Evolutionary conservation across 2,888 invertebrate genomes (phyloP).

Genomic region (Tenthredo distinguenda): DNA sequence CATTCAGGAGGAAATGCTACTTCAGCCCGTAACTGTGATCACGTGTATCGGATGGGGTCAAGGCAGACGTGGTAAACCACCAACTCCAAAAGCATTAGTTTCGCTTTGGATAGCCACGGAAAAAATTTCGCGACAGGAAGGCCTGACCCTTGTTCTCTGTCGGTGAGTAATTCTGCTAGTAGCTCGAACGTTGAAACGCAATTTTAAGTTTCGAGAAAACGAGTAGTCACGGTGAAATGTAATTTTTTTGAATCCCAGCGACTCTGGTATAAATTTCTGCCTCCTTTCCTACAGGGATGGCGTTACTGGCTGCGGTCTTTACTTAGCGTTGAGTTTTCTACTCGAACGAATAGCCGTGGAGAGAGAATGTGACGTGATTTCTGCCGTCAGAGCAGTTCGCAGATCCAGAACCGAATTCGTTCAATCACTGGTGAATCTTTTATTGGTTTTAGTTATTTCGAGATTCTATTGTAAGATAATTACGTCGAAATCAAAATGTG

Average conservation of each 20-base stretch:
- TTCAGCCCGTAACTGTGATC: constrained; percentile 58
- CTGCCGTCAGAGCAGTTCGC: constrained; percentile 77
- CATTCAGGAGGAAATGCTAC: not conserved
- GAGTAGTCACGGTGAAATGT: not conserved
- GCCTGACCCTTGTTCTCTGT: constrained; percentile 75
- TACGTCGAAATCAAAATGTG: not conserved
- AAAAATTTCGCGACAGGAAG: constrained; percentile 67
- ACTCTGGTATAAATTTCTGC: not conserved
- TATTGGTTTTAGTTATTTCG: not conserved
- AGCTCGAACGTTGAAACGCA: not conserved
- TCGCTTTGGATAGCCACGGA: constrained; percentile 74
- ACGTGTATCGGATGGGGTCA: constrained; percentile 72
- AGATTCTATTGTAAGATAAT: not conserved
- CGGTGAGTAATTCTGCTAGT: constrained; percentile 70
- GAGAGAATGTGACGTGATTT: constrained; percentile 79
- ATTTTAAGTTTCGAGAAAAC: not conserved
- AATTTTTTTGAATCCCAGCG: not conserved
- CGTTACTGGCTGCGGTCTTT: constrained; percentile 78
- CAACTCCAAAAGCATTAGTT: constrained; percentile 70
- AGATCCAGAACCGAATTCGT: constrained; percentile 77
- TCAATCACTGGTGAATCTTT: constrained; percentile 67
- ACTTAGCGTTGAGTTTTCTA: constrained; percentile 77
- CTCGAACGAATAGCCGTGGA: constrained; percentile 79
- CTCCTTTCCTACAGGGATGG: constrained; percentile 75
- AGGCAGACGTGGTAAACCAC: constrained; percentile 62